Evolutionary conservation across 2,113 vertebrate genomes (phyloP).

Genomic region (Cyanocitta stelleri): DNA sequence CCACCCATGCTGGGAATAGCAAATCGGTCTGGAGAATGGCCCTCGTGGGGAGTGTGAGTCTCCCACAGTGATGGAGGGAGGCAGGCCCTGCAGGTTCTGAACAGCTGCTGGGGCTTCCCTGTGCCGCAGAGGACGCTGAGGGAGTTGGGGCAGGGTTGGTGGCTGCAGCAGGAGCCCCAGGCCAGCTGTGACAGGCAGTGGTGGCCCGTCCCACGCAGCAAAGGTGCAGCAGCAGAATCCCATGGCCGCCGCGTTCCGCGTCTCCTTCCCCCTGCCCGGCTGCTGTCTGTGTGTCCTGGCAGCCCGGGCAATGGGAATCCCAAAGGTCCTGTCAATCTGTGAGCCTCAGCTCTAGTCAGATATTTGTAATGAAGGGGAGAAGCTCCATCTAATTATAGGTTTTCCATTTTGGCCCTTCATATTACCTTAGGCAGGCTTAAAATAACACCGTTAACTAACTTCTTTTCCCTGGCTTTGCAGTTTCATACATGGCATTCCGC

Average conservation of each 20-base stretch:
- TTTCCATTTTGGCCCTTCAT: not conserved
- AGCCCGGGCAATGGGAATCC: not conserved
- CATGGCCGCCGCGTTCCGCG: rapidly evolving
- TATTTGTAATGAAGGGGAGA: not conserved
- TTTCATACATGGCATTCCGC: not conserved
- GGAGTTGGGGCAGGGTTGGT: not conserved
- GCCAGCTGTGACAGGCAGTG: not conserved
- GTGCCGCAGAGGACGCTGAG: rapidly evolving
- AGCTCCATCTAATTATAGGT: not conserved
- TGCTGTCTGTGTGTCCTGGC: not conserved
- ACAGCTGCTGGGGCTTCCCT: not conserved
- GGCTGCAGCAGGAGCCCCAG: not conserved
- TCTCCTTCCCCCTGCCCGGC: not conserved
- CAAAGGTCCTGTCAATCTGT: not conserved
- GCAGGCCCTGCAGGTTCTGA: not conserved
- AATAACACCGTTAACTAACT: not conserved
- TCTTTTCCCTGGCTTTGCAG: not conserved
- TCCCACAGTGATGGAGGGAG: rapidly evolving
- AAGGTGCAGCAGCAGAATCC: rapidly evolving
- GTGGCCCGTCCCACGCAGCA: rapidly evolving
- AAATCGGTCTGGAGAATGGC: not conserved
- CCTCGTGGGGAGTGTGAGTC: not conserved
- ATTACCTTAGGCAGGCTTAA: not conserved
- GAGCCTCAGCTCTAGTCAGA: not conserved
- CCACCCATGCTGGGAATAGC: not conserved